These are phyloP conservation scores for Pipa parva DNA, from an alignment of 2,113 vertebrate species.

Conservation along the genomic window DNA sequence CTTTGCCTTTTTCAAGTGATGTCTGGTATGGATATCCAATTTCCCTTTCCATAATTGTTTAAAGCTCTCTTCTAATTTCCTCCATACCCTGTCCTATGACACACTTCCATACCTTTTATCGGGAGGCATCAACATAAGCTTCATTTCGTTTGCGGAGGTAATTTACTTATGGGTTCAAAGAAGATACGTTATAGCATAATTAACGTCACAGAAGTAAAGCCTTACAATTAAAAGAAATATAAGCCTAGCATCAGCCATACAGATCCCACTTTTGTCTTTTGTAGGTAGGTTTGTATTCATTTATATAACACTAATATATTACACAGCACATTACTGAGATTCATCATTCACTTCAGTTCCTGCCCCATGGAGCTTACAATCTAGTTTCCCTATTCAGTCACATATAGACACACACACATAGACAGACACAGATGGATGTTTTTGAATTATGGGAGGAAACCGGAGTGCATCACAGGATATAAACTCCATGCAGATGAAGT, in stretches of 20 bases:
- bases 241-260: neutral
- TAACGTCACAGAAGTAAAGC: neutral
- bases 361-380: too few species aligned
- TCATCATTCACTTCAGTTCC: too few species aligned
- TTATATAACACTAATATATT: too few species aligned
- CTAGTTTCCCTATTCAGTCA: too few species aligned
- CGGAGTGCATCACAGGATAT: too few species aligned
- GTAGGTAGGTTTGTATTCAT: too few species aligned
- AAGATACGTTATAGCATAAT: conserved; percentile 5
- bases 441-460: too few species aligned
- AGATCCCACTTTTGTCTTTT: too few species aligned
- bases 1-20: conserved; percentile 33
- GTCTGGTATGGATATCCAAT: conserved; percentile 32
- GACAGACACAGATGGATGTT: too few species aligned
- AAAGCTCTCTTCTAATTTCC: conserved; percentile 41
- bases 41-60: conserved; percentile 39
- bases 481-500: too few species aligned
- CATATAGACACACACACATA: too few species aligned
- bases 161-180: conserved; percentile 29
- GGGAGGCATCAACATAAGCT: conserved; percentile 16
- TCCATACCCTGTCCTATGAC: conserved; percentile 36
- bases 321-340: too few species aligned
- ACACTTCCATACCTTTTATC: conserved; percentile 25
- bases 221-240: neutral
- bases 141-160: conserved; percentile 4